These are phyloP conservation scores for Hedya salicella DNA, from an alignment of 2,888 invertebrate species.

Conservation along the genomic window DNA sequence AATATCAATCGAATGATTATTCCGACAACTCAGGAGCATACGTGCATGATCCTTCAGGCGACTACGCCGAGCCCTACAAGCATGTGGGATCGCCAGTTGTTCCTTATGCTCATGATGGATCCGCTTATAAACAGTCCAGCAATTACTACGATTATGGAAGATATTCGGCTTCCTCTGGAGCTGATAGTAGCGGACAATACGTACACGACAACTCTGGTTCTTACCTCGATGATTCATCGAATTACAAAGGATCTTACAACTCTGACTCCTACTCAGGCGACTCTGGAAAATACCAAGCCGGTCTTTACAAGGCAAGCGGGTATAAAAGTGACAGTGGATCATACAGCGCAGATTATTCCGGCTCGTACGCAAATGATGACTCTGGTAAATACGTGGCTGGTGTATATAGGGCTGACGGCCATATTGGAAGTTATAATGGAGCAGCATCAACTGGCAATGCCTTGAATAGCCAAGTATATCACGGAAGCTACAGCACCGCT, in stretches of 20 bases:
- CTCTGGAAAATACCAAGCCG: constrained; percentile 44
- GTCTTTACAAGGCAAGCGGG: constrained; percentile 42
- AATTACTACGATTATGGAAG: constrained; percentile 63
- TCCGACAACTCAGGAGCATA: constrained; percentile 75
- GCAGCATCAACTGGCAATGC: constrained; percentile 44
- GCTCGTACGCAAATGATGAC: constrained; percentile 59
- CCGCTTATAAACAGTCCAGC: constrained; percentile 62
- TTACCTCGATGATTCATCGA: constrained; percentile 56
- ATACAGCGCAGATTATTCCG: constrained; percentile 60
- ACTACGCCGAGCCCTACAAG: constrained; percentile 74
- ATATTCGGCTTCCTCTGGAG: constrained; percentile 58
- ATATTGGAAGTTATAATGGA: constrained; percentile 59
- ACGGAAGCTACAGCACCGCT: constrained; percentile 63
- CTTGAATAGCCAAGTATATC: constrained; percentile 50
- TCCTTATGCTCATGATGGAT: constrained; percentile 70
- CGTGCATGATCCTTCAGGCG: constrained; percentile 78
- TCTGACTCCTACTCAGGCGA: constrained; percentile 40
- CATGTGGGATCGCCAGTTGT: constrained; percentile 68
- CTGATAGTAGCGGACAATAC: constrained; percentile 59
- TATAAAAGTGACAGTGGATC: constrained; percentile 45
- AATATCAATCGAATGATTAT: constrained; percentile 59
- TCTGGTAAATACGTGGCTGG: constrained; percentile 67
- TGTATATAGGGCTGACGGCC: constrained; percentile 66
- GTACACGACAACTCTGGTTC: constrained; percentile 64
- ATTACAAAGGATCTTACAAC: constrained; percentile 46